These are phyloP conservation scores for Caenorhabditis zanzibari DNA, from an alignment of 2,888 invertebrate genomes.

Conservation along the genomic window DNA sequence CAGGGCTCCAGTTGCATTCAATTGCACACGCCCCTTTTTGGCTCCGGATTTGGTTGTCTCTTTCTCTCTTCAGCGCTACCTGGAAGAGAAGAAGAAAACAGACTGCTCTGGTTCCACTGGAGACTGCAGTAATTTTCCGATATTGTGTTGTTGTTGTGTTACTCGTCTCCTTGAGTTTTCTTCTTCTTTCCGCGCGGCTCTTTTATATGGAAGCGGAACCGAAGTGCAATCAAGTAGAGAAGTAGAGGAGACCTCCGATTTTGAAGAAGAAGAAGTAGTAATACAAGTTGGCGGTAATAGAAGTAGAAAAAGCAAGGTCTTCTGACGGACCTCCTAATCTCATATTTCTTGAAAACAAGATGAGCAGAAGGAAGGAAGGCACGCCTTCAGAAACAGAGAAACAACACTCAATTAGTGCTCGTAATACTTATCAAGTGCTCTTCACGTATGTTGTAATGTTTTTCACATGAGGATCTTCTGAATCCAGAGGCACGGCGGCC, in stretches of 20 bases:
- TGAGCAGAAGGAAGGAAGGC: neutral
- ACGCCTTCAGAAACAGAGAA: constrained; percentile 7
- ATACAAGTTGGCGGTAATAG: constrained; percentile 42
- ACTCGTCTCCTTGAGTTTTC: too few species aligned
- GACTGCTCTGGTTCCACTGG: constrained; percentile 14
- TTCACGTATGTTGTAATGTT: constrained; percentile 23
- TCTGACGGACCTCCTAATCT: constrained; percentile 42
- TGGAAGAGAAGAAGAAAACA: constrained; percentile 23
- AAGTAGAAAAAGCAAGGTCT: constrained; percentile 18
- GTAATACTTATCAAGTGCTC: constrained; percentile 60
- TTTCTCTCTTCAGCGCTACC: constrained; percentile 49
- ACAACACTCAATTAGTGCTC: constrained; percentile 58
- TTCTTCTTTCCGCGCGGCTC: constrained; percentile 48
- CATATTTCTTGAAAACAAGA: constrained; percentile 60
- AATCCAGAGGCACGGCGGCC: neutral
- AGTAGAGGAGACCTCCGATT: constrained; percentile 22
- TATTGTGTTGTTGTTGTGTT: constrained; percentile 14
- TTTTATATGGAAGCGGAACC: constrained; percentile 64
- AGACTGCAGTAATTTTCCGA: constrained; percentile 54
- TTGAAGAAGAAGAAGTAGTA: constrained; percentile 42
- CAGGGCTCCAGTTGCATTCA: constrained; percentile 58
- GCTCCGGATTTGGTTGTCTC: constrained; percentile 48
- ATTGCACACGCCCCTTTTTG: constrained; percentile 62
- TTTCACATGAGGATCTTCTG: constrained; percentile 38
- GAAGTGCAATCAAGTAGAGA: constrained; percentile 64